These are phyloP conservation scores for Campoplex capitator DNA, from an alignment of 2,888 invertebrate genomes.

Conservation along the genomic window DNA sequence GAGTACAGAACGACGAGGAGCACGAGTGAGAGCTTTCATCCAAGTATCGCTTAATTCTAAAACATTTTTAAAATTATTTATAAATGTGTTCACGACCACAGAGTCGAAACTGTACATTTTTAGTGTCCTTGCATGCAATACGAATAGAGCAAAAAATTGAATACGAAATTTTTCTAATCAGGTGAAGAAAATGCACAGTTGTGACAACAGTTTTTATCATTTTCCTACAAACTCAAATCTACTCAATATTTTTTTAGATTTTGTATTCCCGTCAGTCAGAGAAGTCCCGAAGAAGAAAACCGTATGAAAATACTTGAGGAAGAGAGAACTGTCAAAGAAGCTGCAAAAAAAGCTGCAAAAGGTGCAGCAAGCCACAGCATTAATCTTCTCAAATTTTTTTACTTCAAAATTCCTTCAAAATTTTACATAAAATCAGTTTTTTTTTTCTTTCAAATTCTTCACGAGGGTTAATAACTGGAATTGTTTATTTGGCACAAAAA, in stretches of 20 bases:
- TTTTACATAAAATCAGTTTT: background rate
- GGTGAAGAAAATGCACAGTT: background rate
- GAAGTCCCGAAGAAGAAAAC: constrained; percentile 85
- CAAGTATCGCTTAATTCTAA: background rate
- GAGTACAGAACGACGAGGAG: constrained; percentile 77
- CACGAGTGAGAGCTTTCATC: constrained; percentile 76
- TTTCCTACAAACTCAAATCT: background rate
- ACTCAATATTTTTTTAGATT: constrained; percentile 72
- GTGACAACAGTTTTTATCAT: background rate
- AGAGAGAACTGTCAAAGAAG: constrained; percentile 78
- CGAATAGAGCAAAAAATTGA: background rate
- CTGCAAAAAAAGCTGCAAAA: constrained; percentile 78
- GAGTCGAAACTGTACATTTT: background rate
- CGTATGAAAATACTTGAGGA: constrained; percentile 78
- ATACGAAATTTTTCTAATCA: background rate
- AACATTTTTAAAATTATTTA: background rate
- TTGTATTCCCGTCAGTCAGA: constrained; percentile 81
- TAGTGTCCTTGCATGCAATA: background rate
- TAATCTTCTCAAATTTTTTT: background rate
- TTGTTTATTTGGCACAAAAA: background rate
- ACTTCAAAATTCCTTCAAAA: background rate
- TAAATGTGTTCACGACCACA: background rate
- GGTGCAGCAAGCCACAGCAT: constrained; percentile 70
- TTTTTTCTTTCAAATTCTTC: background rate
- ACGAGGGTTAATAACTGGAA: background rate